Evolutionary conservation across 1,140 invertebrate species (phyloP), one percentile per base, ranked within the genome.

Genomic region (Leptopilina clavipes): DNA sequence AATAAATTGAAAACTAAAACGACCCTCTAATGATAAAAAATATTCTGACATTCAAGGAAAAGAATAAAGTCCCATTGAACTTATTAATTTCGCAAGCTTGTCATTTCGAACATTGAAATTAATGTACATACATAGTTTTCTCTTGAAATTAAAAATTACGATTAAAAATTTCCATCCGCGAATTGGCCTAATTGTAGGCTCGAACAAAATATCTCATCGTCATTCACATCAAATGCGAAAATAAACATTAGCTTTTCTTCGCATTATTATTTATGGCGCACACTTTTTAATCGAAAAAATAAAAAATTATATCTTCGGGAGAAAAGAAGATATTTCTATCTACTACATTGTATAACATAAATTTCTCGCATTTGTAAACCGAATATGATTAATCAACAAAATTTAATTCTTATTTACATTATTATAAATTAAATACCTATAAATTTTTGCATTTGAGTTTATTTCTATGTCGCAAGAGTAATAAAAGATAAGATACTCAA

Each of bases 201-300:
- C 59, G 18, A 48, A 72, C 48, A 78, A 79, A 84, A 43, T 78
- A 6, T 14, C 18, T 31, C 31, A 31, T 52, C 48, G 54, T 52
- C 48, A 22, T 22, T 65, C 31, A 11, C 37, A n/a, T 70, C 10
- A 22, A 0, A 1, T 17, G n/a, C 48, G 14, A 52, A 52, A 52
- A 52, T 52, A n/a, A 52, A 52, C 14, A 52, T 52, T 52, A 52
- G 14, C 48, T n/a, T 52, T 52, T 52, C 48, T n/a, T 17, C 48
- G 17, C 48, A 52, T 17, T 52, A 52, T 17, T 52, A 52, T 52
- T 52, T 52, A 52, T 52, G 48, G 8, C n/a, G n/a, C 48, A 52
- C 5, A 40, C 37, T 40, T 40, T 40, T 40, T 52, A 52, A 8
- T 52, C 17, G 3, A 17, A 52, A 52, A n/a, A n/a, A n/a, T n/a